Percentiles rank a stretch among this genome's conserved stretches.
phyloP scores from a whole-genome alignment of 2,888 invertebrate genomes.

The Cheilosia vulpina region DNA sequence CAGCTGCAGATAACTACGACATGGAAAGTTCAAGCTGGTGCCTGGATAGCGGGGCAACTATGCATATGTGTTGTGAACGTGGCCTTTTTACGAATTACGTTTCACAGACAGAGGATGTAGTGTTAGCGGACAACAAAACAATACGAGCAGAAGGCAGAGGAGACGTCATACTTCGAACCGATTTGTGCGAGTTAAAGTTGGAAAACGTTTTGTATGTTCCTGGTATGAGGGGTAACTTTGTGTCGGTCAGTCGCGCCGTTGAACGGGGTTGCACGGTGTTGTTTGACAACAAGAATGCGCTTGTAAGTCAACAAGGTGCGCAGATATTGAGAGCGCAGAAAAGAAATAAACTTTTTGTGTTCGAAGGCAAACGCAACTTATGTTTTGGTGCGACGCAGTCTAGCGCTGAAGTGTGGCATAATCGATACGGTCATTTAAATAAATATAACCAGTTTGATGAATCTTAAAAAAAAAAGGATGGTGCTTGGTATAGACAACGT shows the following conservation, averaged over 20 bases:
- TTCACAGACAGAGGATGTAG: slow-evolving; percentile 33
- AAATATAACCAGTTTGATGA: slow-evolving; percentile 30
- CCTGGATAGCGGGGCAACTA: slow-evolving; percentile 48
- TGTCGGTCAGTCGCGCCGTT: slow-evolving; percentile 42
- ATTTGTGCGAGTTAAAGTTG: slow-evolving; percentile 27
- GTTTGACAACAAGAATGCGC: slow-evolving; percentile 24
- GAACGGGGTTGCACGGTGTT: slow-evolving; percentile 43
- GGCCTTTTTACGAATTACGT: slow-evolving; percentile 11
- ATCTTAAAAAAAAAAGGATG: slow-evolving; percentile 32
- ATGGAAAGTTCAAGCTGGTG: slow-evolving; percentile 31
- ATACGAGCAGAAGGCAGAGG: slow-evolving; percentile 48
- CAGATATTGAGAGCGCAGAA: slow-evolving; percentile 50
- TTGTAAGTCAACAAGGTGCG: slow-evolving; percentile 24
- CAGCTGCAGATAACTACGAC: slow-evolving; percentile 31
- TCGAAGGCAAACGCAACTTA: slow-evolving; percentile 18
- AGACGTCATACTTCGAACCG: slow-evolving; percentile 32
- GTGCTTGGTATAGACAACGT: slow-evolving; percentile 41
- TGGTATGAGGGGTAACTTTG: slow-evolving; percentile 24
- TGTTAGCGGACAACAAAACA: slow-evolving; percentile 42
- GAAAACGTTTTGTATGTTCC: slow-evolving; percentile 49
- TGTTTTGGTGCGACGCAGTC: slow-evolving; percentile 42
- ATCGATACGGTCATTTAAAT: slow-evolving; percentile 44
- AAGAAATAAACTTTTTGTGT: slow-evolving; percentile 37
- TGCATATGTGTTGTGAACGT: slow-evolving; percentile 42
- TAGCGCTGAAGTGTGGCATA: slow-evolving; percentile 37